Evolutionary conservation across 2,888 invertebrate species (phyloP).

Genomic region (Drosophila neotestacea): DNA sequence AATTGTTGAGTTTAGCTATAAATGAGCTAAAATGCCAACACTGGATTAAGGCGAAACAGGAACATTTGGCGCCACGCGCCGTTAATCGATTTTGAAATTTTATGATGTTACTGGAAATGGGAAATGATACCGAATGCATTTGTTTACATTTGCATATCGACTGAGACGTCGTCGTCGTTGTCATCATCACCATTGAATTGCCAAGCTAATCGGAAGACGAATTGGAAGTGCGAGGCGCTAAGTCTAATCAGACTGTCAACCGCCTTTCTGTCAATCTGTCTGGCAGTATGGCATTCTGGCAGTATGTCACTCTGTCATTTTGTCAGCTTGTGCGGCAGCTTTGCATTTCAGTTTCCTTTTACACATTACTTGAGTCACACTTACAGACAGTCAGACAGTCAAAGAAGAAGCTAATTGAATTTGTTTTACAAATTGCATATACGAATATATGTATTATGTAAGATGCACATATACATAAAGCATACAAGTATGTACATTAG

Average conservation of each 20-base stretch:
- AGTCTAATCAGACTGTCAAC: slow-evolving; percentile 47
- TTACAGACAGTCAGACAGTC: not conserved
- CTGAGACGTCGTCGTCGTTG: not conserved
- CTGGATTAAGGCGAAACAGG: slow-evolving; percentile 5
- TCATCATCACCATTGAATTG: slow-evolving; percentile 11
- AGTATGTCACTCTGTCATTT: slow-evolving; percentile 5
- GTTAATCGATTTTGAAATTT: slow-evolving; percentile 56
- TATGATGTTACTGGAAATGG: slow-evolving; percentile 25
- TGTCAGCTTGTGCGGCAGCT: slow-evolving; percentile 22
- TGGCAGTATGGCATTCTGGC: not conserved
- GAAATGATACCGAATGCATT: slow-evolving; percentile 36
- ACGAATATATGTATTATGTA: slow-evolving; percentile 41
- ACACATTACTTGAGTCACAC: slow-evolving; percentile 51
- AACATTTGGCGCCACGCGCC: slow-evolving; percentile 59
- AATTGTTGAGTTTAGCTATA: no score
- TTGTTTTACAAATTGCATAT: slow-evolving; percentile 56
- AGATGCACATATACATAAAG: slow-evolving; percentile 5
- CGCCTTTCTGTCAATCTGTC: slow-evolving; percentile 32
- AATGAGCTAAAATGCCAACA: no score
- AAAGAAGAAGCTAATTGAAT: slow-evolving; percentile 58
- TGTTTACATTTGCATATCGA: slow-evolving; percentile 21
- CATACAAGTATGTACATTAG: not conserved
- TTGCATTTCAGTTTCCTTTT: slow-evolving; percentile 32
- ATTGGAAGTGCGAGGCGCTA: slow-evolving; percentile 19
- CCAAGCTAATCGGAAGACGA: slow-evolving; percentile 34